Conservation (phyloP, 2,113 vertebrate species). For the Vireo altiloquus region DNA sequence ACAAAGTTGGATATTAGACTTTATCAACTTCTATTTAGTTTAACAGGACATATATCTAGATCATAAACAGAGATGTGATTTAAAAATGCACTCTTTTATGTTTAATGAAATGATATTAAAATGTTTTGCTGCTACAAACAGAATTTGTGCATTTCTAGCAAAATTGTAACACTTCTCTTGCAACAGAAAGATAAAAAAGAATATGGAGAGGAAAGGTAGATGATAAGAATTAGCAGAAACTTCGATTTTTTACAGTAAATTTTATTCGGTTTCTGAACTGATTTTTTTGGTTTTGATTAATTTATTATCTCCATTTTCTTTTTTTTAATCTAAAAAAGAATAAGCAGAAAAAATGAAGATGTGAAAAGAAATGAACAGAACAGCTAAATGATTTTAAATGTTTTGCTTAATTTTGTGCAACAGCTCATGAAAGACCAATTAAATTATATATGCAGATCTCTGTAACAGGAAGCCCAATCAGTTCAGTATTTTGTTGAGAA, state of each 20-base stretch:
- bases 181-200: background rate
- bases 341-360: background rate
- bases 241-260: background rate
- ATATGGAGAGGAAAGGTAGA: background rate
- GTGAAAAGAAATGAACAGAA: background rate
- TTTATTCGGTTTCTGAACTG: background rate
- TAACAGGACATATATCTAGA: conserved; percentile 3
- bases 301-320: background rate
- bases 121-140: background rate
- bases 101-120: background rate
- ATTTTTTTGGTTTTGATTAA: background rate
- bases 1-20: conserved; percentile 10
- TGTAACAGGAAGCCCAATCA: background rate
- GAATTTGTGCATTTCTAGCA: background rate
- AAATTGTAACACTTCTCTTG: background rate
- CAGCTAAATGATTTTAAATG: background rate
- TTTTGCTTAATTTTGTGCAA: background rate
- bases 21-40: background rate
- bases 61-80: conserved; percentile 11
- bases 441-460: background rate
- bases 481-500: background rate
- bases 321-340: background rate
- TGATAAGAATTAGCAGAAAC: background rate
- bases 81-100: background rate
- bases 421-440: background rate